A percentile compares a stretch with the other conserved stretches of the same genome.
phyloP scores from a whole-genome alignment of 2,797 vertebrate genomes.

The Sebastes hopkinsi region DNA sequence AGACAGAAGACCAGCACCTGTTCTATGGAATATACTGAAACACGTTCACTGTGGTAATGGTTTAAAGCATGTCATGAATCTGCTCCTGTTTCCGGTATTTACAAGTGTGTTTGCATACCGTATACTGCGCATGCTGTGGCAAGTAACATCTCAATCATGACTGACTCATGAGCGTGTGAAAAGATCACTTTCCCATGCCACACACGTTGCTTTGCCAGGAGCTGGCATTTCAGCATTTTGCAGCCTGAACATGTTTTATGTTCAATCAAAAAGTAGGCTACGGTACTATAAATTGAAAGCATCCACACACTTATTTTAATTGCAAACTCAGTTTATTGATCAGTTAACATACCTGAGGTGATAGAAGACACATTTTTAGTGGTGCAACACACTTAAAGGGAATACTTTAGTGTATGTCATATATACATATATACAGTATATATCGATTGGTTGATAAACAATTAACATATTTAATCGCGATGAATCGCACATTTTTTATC shows the following conservation, averaged over 20 bases:
- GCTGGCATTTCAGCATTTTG: neutral
- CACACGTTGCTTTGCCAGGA: neutral
- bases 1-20: neutral
- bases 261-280: neutral
- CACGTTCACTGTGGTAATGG: neutral
- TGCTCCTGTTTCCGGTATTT: neutral
- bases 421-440: too few species aligned
- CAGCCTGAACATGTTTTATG: neutral
- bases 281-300: neutral
- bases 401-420: too few species aligned
- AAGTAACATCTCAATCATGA: slow-evolving; percentile 2
- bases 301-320: neutral
- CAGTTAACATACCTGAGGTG: too few species aligned
- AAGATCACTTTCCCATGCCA: slow-evolving; percentile 20
- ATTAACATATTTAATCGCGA: too few species aligned
- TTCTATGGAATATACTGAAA: neutral
- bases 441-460: accelerated
- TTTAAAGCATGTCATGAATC: neutral
- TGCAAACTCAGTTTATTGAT: neutral
- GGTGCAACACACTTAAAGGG: too few species aligned
- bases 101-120: neutral
- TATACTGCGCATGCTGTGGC: slow-evolving; percentile 3
- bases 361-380: too few species aligned
- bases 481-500: accelerated
- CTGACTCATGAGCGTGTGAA: slow-evolving; percentile 13